Evolutionary conservation across 2,113 vertebrate species (phyloP).

Genomic region (Rostratula benghalensis): DNA sequence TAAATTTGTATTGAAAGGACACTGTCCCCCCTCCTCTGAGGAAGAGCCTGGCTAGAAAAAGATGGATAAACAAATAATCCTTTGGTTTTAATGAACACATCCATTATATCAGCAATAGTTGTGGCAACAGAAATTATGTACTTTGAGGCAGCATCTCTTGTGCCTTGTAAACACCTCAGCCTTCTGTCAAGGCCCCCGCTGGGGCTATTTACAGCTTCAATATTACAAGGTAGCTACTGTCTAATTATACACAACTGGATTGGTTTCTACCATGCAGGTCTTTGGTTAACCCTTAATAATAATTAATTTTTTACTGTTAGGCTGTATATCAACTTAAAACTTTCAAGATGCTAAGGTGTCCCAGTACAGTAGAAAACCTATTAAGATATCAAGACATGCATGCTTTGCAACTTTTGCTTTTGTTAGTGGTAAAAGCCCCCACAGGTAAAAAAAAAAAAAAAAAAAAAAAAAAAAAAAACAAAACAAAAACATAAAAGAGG

Average conservation of each 20-base stretch:
- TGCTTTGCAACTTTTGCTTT: constrained; percentile 74
- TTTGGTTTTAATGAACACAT: constrained; percentile 77
- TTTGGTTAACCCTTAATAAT: constrained; percentile 76
- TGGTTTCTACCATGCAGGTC: constrained; percentile 37
- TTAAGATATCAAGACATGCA: constrained; percentile 73
- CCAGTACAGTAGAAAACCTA: constrained; percentile 69
- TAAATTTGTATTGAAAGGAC: constrained; percentile 40
- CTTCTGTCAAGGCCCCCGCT: constrained; percentile 71
- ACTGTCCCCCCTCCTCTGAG: neutral
- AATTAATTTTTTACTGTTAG: constrained; percentile 74
- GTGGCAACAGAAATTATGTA: constrained; percentile 62
- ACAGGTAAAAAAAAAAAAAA: neutral
- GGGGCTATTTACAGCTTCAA: constrained; percentile 75
- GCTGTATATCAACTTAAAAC: constrained; percentile 74
- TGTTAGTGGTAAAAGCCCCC: constrained; percentile 56
- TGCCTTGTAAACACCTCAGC: constrained; percentile 79
- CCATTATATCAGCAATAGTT: constrained; percentile 74
- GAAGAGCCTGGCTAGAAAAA: constrained; percentile 44
- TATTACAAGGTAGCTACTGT: constrained; percentile 73
- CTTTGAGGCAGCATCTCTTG: constrained; percentile 71
- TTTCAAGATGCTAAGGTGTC: constrained; percentile 69
- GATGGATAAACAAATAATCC: constrained; percentile 71
- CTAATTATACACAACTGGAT: constrained; percentile 78
- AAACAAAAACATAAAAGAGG: too few relatives aligned
- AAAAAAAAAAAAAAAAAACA: rapidly evolving